A percentile compares a stretch with the other conserved stretches of the same genome.
phyloP scores from a whole-genome alignment of 2,797 vertebrate species.

The Paratrypauchen microcephalus region DNA sequence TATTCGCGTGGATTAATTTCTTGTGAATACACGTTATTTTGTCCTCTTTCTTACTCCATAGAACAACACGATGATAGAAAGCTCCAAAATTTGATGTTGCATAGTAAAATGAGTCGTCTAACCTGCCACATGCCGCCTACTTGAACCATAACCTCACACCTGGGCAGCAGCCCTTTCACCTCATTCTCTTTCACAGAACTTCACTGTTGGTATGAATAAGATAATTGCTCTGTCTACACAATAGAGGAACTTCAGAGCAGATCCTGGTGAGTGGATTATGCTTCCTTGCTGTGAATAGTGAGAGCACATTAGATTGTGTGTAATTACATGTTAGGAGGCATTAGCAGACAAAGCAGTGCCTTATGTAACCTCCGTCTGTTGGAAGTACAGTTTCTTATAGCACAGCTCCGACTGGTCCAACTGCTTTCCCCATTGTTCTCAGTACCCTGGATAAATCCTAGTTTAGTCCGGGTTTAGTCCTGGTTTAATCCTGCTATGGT shows the following conservation, averaged over 20 bases:
- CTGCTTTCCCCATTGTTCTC: constrained; percentile 33
- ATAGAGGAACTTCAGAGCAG: not conserved
- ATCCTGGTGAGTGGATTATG: not conserved
- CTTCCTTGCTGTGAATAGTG: not conserved
- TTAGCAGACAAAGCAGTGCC: constrained; percentile 25
- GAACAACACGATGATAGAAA: no score
- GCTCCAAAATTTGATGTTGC: no score
- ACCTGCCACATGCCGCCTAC: no score
- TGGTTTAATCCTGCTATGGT: not conserved
- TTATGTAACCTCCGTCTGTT: constrained; percentile 25
- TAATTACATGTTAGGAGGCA: constrained; percentile 7
- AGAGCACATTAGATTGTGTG: not conserved
- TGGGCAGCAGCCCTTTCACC: not conserved
- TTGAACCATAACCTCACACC: no score
- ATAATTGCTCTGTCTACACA: not conserved
- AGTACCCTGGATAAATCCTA: constrained; percentile 8
- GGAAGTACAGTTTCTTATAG: constrained; percentile 31
- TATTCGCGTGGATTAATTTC: no score
- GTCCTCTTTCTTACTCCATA: no score
- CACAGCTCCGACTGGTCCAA: constrained; percentile 39
- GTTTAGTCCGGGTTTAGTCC: not conserved
- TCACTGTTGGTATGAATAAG: not conserved
- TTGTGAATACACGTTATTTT: no score
- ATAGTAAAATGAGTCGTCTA: no score
- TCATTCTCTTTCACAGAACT: not conserved